phyloP scores from a whole-genome alignment of 1,140 invertebrate genomes.

The Drosophila jambulina region DNA sequence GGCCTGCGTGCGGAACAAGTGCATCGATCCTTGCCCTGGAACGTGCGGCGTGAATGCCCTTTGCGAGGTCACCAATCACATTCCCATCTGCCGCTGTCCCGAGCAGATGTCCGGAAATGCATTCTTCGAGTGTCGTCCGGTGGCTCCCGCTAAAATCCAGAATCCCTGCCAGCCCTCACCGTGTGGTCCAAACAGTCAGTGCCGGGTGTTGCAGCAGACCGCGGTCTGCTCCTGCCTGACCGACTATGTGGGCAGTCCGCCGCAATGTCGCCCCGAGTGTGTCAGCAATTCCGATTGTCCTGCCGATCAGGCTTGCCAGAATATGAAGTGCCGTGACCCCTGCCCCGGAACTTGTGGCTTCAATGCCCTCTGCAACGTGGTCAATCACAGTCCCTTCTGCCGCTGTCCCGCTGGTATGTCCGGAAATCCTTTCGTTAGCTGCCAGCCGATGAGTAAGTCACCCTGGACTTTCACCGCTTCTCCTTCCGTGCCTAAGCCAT shows the following conservation, averaged over 20 bases:
- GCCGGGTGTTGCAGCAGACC: constrained; percentile 89
- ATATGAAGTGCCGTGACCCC: constrained; percentile 92
- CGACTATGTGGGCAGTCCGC: constrained; percentile 90
- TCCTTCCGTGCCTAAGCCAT: not conserved
- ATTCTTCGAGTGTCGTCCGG: constrained; percentile 81
- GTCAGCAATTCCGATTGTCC: constrained; percentile 91
- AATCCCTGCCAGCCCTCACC: constrained; percentile 90
- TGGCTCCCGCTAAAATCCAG: constrained; percentile 80
- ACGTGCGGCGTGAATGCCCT: constrained; percentile 92
- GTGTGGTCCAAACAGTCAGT: constrained; percentile 92
- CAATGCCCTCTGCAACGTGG: constrained; percentile 87
- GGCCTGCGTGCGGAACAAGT: constrained; percentile 93
- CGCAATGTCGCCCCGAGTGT: constrained; percentile 91
- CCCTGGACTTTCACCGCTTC: constrained; percentile 72
- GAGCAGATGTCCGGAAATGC: constrained; percentile 92
- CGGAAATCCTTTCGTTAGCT: constrained; percentile 89
- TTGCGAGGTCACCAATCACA: constrained; percentile 91
- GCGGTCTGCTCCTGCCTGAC: constrained; percentile 91
- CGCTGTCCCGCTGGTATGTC: constrained; percentile 87
- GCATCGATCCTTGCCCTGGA: constrained; percentile 92
- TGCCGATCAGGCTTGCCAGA: constrained; percentile 90
- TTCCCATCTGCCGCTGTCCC: constrained; percentile 91
- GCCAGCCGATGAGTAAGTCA: constrained; percentile 86
- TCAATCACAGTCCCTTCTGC: constrained; percentile 88
- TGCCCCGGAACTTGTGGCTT: constrained; percentile 91